Evolutionary conservation across 2,888 invertebrate species (phyloP).

Genomic region (Eutolmus rufibarbis): DNA sequence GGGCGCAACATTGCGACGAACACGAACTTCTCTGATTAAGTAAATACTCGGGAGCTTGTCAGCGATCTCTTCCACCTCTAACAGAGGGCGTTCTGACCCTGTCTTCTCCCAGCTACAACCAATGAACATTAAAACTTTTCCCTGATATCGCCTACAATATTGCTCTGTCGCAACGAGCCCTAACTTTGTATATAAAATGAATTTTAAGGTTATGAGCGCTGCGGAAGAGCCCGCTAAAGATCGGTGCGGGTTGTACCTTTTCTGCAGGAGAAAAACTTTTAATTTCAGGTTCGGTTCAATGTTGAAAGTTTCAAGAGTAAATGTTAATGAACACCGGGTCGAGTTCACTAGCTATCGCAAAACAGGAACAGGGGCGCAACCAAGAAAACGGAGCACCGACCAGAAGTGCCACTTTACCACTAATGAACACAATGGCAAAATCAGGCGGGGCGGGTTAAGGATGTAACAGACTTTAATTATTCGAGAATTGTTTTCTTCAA

Average conservation of each 20-base stretch:
- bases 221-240: neutral
- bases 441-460: neutral
- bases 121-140: constrained; percentile 31
- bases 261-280: neutral
- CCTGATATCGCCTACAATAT: constrained; percentile 32
- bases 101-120: neutral
- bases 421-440: constrained; percentile 32
- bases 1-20: neutral
- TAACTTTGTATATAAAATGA: constrained; percentile 36
- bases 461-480: constrained; percentile 22
- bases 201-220: constrained; percentile 25
- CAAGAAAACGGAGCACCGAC: neutral
- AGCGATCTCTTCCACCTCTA: neutral
- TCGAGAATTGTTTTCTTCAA: constrained; percentile 25
- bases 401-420: constrained; percentile 32
- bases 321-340: constrained; percentile 32
- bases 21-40: constrained; percentile 27
- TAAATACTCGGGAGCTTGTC: neutral
- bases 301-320: constrained; percentile 35
- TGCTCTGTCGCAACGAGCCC: constrained; percentile 5
- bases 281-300: constrained; percentile 34
- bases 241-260: neutral
- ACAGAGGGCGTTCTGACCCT: neutral
- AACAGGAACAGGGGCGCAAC: neutral
- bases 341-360: constrained; percentile 32